Percentiles rank a stretch among this genome's conserved stretches.
These are phyloP conservation scores for Epizoanthus scotinus DNA, from an alignment of 92 coral and sea anemone species.

Conservation along the genomic window DNA sequence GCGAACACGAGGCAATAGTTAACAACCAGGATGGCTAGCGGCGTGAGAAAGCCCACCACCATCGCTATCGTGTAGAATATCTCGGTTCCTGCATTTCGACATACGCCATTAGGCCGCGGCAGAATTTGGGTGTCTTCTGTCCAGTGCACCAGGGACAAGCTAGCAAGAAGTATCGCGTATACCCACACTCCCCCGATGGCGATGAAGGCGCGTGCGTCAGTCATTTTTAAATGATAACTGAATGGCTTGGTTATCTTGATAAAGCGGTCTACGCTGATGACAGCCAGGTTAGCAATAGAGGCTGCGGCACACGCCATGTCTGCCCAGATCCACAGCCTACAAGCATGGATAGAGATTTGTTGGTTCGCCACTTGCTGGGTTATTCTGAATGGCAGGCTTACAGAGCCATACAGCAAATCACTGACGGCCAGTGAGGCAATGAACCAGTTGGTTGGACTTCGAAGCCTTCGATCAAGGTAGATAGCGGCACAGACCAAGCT, in stretches of 20 bases:
- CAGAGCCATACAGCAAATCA: slow-evolving; percentile 80
- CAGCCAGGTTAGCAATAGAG: slow-evolving; percentile 87
- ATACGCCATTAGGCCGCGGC: slow-evolving; percentile 5
- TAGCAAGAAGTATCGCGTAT: slow-evolving; percentile 71
- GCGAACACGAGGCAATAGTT: slow-evolving; percentile 80
- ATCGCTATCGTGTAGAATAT: slow-evolving; percentile 91
- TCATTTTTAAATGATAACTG: slow-evolving; percentile 74
- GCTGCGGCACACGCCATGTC: slow-evolving; percentile 96
- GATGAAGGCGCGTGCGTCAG: slow-evolving; percentile 65
- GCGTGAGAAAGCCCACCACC: slow-evolving; percentile 82
- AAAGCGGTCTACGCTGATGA: slow-evolving; percentile 90
- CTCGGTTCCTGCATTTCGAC: slow-evolving; percentile 59
- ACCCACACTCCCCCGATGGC: slow-evolving; percentile 84
- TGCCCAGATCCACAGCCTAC: slow-evolving; percentile 84
- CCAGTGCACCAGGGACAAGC: slow-evolving; percentile 62
- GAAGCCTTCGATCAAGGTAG: slow-evolving; percentile 76
- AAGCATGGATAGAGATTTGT: slow-evolving; percentile 49
- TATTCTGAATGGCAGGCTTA: slow-evolving; percentile 72
- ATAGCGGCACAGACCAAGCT: slow-evolving; percentile 84
- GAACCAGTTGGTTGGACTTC: slow-evolving; percentile 95
- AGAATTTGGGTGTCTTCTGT: slow-evolving; percentile 47
- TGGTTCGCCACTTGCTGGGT: slow-evolving; percentile 57
- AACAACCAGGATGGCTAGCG: slow-evolving; percentile 70
- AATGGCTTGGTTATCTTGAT: slow-evolving; percentile 97
- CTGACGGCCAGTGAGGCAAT: slow-evolving; percentile 93